A percentile compares a stretch with the other conserved stretches of the same genome.
phyloP scores from a whole-genome alignment of 2,888 invertebrate species.

The Branchellion lobata region DNA sequence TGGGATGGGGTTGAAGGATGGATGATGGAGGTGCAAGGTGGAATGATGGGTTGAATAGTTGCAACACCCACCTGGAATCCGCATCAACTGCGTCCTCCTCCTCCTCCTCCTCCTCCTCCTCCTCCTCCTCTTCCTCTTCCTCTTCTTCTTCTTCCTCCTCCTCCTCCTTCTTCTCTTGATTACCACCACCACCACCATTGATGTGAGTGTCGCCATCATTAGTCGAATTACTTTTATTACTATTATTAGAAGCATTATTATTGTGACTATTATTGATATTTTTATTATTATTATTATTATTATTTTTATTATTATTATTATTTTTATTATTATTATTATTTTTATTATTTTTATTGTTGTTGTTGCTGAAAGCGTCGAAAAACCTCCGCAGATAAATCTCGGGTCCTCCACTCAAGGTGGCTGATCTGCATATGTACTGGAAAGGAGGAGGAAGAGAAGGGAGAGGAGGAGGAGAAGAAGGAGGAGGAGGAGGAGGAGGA shows the following conservation, averaged over 20 bases:
- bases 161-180: neutral
- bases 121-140: no score
- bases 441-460: constrained; percentile 57
- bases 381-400: constrained; percentile 74
- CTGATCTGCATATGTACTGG: constrained; percentile 67
- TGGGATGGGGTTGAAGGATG: no score
- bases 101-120: no score
- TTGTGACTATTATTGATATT: neutral
- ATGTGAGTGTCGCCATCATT: neutral
- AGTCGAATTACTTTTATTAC: neutral
- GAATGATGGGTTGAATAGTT: no score
- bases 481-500: no score
- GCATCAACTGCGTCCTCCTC: no score
- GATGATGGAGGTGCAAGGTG: no score
- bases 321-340: constrained; percentile 23
- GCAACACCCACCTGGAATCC: no score
- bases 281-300: neutral
- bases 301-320: constrained; percentile 14
- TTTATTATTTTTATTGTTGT: constrained; percentile 13
- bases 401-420: constrained; percentile 73
- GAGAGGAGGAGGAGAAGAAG: constrained; percentile 20
- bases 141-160: neutral
- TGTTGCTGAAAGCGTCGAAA: neutral
- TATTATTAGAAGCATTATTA: neutral
- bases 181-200: no score